Conservation (phyloP, 2,113 vertebrate species). For the Oceanites oceanicus region DNA sequence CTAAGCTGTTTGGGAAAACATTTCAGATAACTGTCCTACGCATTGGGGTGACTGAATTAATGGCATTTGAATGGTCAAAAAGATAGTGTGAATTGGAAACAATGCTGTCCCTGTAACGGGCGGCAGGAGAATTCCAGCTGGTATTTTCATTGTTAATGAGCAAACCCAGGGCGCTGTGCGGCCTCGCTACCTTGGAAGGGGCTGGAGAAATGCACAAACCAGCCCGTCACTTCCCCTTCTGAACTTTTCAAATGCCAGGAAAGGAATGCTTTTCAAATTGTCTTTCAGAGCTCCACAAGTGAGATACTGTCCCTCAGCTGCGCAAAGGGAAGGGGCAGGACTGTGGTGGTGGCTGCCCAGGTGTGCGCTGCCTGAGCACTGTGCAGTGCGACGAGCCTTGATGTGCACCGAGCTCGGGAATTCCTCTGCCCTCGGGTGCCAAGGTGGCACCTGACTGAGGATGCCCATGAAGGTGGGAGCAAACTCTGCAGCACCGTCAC, state of each 20-base stretch:
- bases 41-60: constrained; percentile 82
- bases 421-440: neutral
- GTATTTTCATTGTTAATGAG: constrained; percentile 70
- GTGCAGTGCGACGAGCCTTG: accelerated
- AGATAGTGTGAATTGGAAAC: constrained; percentile 83
- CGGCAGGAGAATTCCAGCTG: constrained; percentile 73
- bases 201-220: neutral
- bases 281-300: neutral
- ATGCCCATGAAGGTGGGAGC: neutral
- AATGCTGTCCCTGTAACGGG: constrained; percentile 78
- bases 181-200: constrained; percentile 30
- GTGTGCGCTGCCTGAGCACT: neutral
- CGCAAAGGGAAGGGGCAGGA: neutral
- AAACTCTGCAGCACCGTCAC: neutral
- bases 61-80: constrained; percentile 85
- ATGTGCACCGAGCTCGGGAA: accelerated
- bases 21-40: constrained; percentile 88
- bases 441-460: neutral
- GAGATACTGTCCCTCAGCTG: neutral
- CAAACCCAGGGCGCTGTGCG: constrained; percentile 8
- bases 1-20: constrained; percentile 84
- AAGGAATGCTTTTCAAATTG: neutral
- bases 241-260: constrained; percentile 1
- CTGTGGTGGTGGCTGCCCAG: neutral
- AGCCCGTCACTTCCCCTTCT: neutral